A percentile compares a stretch with the other conserved stretches of the same genome.
These are phyloP conservation scores for Furcula furcula DNA, from an alignment of 2,888 invertebrate genomes.

Conservation along the genomic window DNA sequence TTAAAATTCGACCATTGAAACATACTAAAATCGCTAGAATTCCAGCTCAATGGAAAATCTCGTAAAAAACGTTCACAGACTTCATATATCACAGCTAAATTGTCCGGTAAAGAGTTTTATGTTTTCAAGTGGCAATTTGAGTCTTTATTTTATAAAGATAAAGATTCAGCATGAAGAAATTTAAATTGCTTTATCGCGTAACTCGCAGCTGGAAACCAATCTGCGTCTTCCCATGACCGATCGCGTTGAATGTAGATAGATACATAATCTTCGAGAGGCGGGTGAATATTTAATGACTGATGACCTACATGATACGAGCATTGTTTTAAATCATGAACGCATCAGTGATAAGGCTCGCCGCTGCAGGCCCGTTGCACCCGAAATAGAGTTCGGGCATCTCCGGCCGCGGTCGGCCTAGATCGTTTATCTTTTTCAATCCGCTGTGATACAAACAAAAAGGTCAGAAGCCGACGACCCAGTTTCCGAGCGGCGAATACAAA, in stretches of 20 bases:
- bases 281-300: conserved; percentile 16
- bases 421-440: conserved; percentile 60
- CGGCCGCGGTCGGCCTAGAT: conserved; percentile 50
- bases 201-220: conserved; percentile 14
- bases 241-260: conserved; percentile 9
- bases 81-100: conserved; percentile 19
- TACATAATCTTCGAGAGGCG: conserved; percentile 3
- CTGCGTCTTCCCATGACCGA: conserved; percentile 16
- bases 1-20: too few species aligned
- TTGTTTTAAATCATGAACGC: conserved; percentile 32
- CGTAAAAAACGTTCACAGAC: conserved; percentile 8
- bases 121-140: conserved; percentile 11
- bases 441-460: conserved; percentile 73
- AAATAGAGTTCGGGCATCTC: conserved; percentile 56
- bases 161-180: conserved; percentile 12
- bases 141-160: conserved; percentile 9
- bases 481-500: conserved; percentile 64
- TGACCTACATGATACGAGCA: conserved; percentile 26
- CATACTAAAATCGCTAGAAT: too few species aligned
- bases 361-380: conserved; percentile 44
- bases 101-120: conserved; percentile 17
- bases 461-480: conserved; percentile 77
- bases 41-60: conserved; percentile 5
- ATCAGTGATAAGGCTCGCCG: conserved; percentile 30
- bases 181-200: conserved; percentile 16